phyloP scores from a whole-genome alignment of 2,888 invertebrate species.

The Drosophila crucigera region DNA sequence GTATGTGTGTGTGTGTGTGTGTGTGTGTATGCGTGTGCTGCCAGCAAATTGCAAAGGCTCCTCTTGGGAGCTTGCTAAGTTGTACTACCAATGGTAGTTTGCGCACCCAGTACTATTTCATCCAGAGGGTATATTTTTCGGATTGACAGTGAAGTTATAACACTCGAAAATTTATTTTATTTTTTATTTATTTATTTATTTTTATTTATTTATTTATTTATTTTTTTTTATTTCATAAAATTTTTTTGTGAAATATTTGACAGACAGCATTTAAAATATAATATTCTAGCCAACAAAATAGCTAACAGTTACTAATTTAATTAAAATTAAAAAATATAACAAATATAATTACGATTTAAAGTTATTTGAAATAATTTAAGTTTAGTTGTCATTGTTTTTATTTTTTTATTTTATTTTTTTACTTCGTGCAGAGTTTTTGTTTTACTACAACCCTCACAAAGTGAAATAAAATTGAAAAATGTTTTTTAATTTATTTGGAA shows the following conservation, averaged over 20 bases:
- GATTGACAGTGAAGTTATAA: neutral
- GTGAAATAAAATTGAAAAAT: neutral
- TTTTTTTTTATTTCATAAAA: too few relatives aligned
- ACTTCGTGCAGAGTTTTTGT: neutral
- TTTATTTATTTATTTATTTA: too few relatives aligned
- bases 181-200: too few relatives aligned
- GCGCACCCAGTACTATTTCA: constrained; percentile 23
- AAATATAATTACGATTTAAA: neutral
- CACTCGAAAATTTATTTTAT: neutral
- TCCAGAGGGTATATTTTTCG: neutral
- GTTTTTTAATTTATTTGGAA: neutral
- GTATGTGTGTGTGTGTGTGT: neutral
- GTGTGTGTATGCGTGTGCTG: constrained; percentile 11
- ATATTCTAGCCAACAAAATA: neutral
- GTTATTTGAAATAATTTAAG: neutral
- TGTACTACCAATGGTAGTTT: constrained; percentile 40
- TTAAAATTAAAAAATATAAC: neutral
- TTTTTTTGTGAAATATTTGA: neutral
- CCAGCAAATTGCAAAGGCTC: constrained; percentile 59
- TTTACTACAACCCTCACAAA: neutral
- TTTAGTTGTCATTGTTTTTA: neutral
- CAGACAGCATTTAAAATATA: neutral
- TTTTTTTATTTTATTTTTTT: neutral
- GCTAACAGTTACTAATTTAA: neutral
- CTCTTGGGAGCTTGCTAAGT: constrained; percentile 54